Percentiles rank a stretch among this genome's conserved stretches.
Evolutionary conservation across 2,797 vertebrate species (phyloP).

Genomic region (Spinibarbus caldwelli): DNA sequence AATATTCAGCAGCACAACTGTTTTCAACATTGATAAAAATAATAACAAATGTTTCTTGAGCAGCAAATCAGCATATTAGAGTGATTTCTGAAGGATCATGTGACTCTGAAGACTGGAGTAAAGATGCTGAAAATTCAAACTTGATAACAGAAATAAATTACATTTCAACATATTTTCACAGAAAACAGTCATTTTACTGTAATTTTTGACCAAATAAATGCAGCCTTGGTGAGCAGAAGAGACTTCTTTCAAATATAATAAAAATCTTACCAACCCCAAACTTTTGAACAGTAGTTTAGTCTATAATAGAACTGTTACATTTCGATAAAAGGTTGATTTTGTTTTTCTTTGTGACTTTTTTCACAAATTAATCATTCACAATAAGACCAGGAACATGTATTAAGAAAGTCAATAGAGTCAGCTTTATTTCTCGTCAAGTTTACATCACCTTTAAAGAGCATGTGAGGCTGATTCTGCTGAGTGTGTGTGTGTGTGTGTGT

Average conservation of each 20-base stretch:
- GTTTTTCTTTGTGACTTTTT: neutral
- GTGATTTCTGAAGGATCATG: neutral
- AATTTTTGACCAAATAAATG: neutral
- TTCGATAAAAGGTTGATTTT: neutral
- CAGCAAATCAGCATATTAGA: neutral
- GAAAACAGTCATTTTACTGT: neutral
- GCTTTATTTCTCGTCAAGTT: neutral
- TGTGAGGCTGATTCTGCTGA: constrained; percentile 17
- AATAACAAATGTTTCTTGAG: neutral
- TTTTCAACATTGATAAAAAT: neutral
- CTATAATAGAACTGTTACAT: too few species aligned
- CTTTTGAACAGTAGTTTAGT: too few species aligned
- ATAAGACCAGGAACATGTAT: constrained; percentile 3
- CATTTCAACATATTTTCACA: neutral
- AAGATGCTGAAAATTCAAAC: neutral
- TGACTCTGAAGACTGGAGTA: neutral
- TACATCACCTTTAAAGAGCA: neutral
- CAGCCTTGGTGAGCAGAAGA: neutral
- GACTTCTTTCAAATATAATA: neutral
- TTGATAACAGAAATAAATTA: neutral
- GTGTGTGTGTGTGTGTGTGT: constrained; percentile 38
- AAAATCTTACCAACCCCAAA: neutral
- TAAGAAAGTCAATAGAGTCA: neutral
- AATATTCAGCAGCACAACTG: neutral
- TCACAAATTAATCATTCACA: neutral